A percentile compares a stretch with the other conserved stretches of the same genome.
Conservation (phyloP, 2,797 vertebrate species). For the Hoplostethus atlanticus region DNA sequence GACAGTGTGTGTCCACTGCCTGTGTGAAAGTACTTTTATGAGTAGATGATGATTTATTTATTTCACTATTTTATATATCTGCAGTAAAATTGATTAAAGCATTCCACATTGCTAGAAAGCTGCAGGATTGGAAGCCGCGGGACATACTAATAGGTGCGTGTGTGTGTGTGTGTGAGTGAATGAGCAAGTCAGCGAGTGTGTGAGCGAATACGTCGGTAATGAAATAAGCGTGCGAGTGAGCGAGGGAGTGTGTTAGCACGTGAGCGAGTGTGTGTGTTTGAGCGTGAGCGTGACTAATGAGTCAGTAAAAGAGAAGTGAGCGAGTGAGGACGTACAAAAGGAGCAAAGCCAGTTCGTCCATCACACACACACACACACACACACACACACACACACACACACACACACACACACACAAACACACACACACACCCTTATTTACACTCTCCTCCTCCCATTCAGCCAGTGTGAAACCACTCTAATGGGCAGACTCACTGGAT, state of each 20-base stretch:
- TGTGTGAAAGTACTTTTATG: conserved; percentile 6
- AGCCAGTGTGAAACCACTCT: conserved; percentile 74
- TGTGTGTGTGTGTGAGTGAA: neutral
- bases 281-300: neutral
- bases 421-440: conserved; percentile 53
- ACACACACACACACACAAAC: conserved; percentile 16
- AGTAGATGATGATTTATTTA: conserved; percentile 38
- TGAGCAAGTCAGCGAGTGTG: neutral
- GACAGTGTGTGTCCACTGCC: neutral
- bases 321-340: too few relatives aligned
- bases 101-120: conserved; percentile 31
- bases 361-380: conserved; percentile 28
- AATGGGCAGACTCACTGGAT: conserved; percentile 77
- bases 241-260: conserved; percentile 7
- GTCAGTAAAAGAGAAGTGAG: neutral
- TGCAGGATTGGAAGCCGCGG: neutral
- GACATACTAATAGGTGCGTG: neutral
- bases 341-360: neutral
- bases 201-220: neutral
- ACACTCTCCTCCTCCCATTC: conserved; percentile 64
- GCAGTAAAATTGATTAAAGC: conserved; percentile 65
- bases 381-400: conserved; percentile 15
- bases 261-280: neutral
- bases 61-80: conserved; percentile 39
- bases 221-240: neutral